These are phyloP conservation scores for Chromobotia macracanthus DNA, from an alignment of 2,797 vertebrate genomes.

Conservation along the genomic window DNA sequence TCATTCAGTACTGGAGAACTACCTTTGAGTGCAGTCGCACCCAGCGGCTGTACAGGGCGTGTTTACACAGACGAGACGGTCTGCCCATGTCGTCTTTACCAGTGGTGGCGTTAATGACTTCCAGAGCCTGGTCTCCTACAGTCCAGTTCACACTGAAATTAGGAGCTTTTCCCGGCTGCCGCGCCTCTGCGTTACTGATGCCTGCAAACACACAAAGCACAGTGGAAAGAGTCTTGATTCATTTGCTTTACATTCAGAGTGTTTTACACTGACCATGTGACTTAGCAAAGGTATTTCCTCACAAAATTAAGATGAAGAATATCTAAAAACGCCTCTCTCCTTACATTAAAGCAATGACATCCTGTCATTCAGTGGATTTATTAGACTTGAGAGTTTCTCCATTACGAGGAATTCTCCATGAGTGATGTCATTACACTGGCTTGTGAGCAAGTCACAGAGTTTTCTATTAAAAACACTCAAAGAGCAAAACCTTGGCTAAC, in stretches of 20 bases:
- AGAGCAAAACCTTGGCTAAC: not conserved
- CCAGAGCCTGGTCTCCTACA: conserved; percentile 85
- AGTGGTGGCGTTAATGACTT: conserved; percentile 94
- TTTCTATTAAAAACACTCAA: no score
- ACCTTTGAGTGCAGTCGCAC: conserved; percentile 92
- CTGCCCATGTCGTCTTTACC: conserved; percentile 98
- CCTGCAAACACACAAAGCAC: conserved; percentile 72
- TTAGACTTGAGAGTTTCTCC: not conserved
- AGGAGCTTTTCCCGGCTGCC: conserved; percentile 94
- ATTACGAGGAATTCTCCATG: not conserved
- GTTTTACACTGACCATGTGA: not conserved
- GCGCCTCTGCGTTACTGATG: conserved; percentile 95
- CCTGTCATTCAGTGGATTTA: not conserved
- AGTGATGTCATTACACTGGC: not conserved
- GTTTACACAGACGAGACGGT: conserved; percentile 93
- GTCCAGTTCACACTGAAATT: conserved; percentile 99
- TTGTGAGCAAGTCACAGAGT: no score
- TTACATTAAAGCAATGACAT: not conserved
- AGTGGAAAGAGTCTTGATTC: not conserved
- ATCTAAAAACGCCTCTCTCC: not conserved
- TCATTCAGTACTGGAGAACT: conserved; percentile 1
- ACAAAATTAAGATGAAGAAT: not conserved
- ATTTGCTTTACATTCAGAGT: not conserved
- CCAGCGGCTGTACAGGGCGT: conserved; percentile 94
- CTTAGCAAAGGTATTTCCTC: no score